These are phyloP conservation scores for Drosophila sulfurigaster DNA, from an alignment of 1,140 invertebrate species.

Conservation along the genomic window DNA sequence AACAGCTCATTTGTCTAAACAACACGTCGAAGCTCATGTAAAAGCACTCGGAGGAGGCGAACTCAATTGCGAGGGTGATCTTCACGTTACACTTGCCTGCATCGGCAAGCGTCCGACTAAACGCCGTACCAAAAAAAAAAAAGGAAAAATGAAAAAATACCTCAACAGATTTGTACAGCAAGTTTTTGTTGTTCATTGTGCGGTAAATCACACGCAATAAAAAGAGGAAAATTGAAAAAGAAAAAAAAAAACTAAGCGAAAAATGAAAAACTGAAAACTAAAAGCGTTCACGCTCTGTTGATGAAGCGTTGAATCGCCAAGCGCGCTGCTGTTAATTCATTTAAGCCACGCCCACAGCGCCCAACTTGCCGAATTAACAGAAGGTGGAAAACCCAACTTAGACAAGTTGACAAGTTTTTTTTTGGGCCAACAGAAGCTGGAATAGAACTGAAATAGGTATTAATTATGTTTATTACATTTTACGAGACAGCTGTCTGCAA, in stretches of 20 bases:
- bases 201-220: slow-evolving; percentile 76
- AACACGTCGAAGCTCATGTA: slow-evolving; percentile 4
- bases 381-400: slow-evolving; percentile 1
- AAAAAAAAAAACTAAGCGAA: slow-evolving; percentile 1
- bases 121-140: slow-evolving; percentile 29
- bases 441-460: too few relatives aligned
- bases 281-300: slow-evolving; percentile 70
- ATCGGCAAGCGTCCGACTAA: slow-evolving; percentile 59
- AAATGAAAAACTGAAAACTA: slow-evolving; percentile 21
- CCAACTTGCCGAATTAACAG: not conserved
- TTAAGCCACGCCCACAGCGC: slow-evolving; percentile 44
- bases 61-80: not conserved
- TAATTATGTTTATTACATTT: too few relatives aligned
- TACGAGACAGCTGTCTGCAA: too few relatives aligned
- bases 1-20: slow-evolving; percentile 64
- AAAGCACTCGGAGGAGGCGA: not conserved
- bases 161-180: slow-evolving; percentile 41
- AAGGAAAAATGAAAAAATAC: not conserved
- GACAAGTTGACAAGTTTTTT: slow-evolving; percentile 28
- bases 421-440: not conserved
- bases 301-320: slow-evolving; percentile 62
- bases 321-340: slow-evolving; percentile 53
- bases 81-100: slow-evolving; percentile 52
- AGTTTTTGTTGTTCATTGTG: slow-evolving; percentile 54
- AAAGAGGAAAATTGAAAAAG: slow-evolving; percentile 13